phyloP scores from a whole-genome alignment of 2,113 vertebrate species.

The Stictonetta naevosa region DNA sequence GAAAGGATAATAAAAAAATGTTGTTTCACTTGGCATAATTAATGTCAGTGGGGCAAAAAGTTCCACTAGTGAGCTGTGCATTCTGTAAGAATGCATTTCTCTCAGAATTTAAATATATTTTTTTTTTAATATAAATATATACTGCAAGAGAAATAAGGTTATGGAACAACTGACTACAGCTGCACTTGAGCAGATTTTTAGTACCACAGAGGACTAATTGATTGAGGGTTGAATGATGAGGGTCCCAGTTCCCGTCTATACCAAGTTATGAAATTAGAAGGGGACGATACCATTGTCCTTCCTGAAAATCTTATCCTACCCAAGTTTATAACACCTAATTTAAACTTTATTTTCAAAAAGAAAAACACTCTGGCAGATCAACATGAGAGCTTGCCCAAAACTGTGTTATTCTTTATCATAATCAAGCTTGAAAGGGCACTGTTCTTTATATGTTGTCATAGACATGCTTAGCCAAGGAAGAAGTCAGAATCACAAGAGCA shows the following conservation, averaged over 20 bases:
- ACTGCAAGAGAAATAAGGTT: neutral
- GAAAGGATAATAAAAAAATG: neutral
- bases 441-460: neutral
- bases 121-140: no score
- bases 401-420: neutral
- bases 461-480: neutral
- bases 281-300: neutral
- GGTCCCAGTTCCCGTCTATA: fast-evolving
- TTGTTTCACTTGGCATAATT: neutral
- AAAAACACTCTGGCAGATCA: neutral
- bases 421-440: neutral
- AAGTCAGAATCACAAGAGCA: neutral
- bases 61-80: neutral
- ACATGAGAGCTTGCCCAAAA: neutral
- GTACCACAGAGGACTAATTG: neutral
- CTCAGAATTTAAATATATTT: no score
- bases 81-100: neutral
- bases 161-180: neutral
- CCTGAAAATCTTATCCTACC: neutral
- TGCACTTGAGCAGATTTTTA: neutral
- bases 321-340: neutral
- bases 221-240: neutral
- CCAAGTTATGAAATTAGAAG: neutral
- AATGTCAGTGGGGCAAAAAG: neutral
- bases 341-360: neutral